Conservation (phyloP, 2,888 invertebrate species). For the Nebria brevicollis region DNA sequence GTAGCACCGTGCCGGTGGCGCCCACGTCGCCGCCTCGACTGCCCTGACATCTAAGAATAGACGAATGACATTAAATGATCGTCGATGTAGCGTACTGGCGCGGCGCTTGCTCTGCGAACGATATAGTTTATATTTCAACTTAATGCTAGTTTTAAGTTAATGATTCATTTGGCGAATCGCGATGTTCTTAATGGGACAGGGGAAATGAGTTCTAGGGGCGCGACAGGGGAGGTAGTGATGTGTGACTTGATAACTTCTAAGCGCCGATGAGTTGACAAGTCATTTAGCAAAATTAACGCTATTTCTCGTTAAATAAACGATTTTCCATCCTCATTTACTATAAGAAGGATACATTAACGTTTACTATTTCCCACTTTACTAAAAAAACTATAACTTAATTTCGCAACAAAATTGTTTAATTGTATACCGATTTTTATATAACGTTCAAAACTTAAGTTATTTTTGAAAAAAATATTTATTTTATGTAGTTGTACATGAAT, state of each 20-base stretch:
- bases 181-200: background rate
- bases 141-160: conserved; percentile 30
- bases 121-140: conserved; percentile 38
- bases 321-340: no score
- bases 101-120: conserved; percentile 12
- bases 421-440: no score
- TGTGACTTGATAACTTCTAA: conserved; percentile 9
- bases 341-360: no score
- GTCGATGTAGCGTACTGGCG: background rate
- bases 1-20: background rate
- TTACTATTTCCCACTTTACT: no score
- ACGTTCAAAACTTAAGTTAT: background rate
- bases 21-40: background rate
- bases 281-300: conserved; percentile 17
- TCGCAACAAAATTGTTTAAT: no score
- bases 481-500: no score
- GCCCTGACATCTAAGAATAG: conserved; percentile 31
- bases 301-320: background rate
- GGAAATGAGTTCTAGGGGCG: background rate
- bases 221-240: background rate
- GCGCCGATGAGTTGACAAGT: conserved; percentile 25
- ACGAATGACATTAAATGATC: conserved; percentile 41
- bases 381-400: no score
- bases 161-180: conserved; percentile 16
- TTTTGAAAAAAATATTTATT: no score